phyloP scores from a whole-genome alignment of 2,113 vertebrate genomes.

The Sturnira hondurensis region DNA sequence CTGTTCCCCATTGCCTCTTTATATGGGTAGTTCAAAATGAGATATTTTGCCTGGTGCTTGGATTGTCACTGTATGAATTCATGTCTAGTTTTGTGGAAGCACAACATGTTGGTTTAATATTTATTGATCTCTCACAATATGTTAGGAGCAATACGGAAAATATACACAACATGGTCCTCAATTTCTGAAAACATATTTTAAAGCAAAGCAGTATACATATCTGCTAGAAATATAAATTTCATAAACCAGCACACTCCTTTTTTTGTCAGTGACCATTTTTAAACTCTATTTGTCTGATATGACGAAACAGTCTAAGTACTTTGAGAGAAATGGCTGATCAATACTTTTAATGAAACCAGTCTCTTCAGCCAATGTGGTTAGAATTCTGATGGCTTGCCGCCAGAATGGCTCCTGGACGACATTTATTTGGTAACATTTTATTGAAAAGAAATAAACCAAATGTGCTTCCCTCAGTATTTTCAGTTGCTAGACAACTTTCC shows the following conservation, averaged over 20 bases:
- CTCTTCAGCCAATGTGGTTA: neutral
- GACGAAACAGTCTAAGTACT: neutral
- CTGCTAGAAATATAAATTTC: neutral
- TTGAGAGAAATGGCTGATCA: neutral
- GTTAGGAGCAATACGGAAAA: slow-evolving; percentile 22
- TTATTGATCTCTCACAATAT: slow-evolving; percentile 58
- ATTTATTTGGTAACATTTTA: slow-evolving; percentile 23
- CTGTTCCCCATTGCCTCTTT: slow-evolving; percentile 58
- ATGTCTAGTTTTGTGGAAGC: slow-evolving; percentile 37
- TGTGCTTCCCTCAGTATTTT: neutral
- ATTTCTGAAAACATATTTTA: slow-evolving; percentile 45
- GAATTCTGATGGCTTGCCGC: neutral
- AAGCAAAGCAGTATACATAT: neutral
- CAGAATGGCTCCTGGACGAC: neutral
- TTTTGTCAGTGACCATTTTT: slow-evolving; percentile 11
- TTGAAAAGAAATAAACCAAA: slow-evolving; percentile 11
- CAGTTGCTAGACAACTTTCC: neutral
- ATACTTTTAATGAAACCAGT: slow-evolving; percentile 25
- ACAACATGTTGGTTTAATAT: slow-evolving; percentile 54
- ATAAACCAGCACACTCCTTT: neutral
- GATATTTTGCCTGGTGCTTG: slow-evolving; percentile 58
- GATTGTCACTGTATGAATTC: slow-evolving; percentile 60
- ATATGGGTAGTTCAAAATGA: slow-evolving; percentile 62
- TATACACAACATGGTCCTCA: neutral
- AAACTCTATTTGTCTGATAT: neutral